Evolutionary conservation across 2,888 invertebrate genomes (phyloP).

Genomic region (Tachina fera): DNA sequence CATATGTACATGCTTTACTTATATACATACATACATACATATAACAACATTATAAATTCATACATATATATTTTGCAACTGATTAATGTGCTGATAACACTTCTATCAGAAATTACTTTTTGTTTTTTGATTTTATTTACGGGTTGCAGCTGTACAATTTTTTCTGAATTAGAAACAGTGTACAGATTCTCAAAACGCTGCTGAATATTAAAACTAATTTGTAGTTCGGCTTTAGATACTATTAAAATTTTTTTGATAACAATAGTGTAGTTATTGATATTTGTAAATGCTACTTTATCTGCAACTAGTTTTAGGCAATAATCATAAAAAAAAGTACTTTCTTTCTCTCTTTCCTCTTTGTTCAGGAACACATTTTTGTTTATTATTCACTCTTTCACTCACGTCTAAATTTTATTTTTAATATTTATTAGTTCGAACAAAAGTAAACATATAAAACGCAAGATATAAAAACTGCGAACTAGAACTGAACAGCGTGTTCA

Average conservation of each 20-base stretch:
- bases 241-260: slow-evolving; percentile 19
- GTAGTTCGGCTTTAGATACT: not conserved
- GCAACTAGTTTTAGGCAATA: slow-evolving; percentile 4
- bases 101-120: not conserved
- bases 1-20: not conserved
- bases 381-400: not conserved
- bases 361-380: not conserved
- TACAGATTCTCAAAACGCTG: not conserved
- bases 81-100: not conserved
- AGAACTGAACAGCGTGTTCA: slow-evolving; percentile 10
- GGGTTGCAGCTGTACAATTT: not conserved
- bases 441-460: slow-evolving; percentile 16
- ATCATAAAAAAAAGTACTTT: not conserved
- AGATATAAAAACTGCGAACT: not conserved
- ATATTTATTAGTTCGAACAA: slow-evolving; percentile 12
- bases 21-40: too few relatives aligned
- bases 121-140: not conserved
- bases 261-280: slow-evolving; percentile 1
- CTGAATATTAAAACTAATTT: slow-evolving; percentile 21
- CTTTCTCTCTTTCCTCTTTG: not conserved
- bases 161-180: slow-evolving; percentile 26
- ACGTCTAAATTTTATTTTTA: not conserved
- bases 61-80: not conserved
- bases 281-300: slow-evolving; percentile 36
- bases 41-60: not conserved